Evolutionary conservation across 2,888 invertebrate species (phyloP).

Genomic region (Synanthedon tipuliformis): DNA sequence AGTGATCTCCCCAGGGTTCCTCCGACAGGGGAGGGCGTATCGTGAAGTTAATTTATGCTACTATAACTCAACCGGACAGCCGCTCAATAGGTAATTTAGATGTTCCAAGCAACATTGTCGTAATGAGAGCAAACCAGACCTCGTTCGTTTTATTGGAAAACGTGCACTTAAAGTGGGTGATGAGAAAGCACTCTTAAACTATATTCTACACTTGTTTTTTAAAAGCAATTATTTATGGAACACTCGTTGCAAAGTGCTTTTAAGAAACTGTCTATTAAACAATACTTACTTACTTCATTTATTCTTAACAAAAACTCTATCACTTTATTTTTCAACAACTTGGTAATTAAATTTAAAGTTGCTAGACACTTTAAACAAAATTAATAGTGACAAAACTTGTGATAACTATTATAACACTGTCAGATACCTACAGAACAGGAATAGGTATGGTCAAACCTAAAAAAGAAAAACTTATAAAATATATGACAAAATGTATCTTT

Average conservation of each 20-base stretch:
- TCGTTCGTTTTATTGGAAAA: constrained; percentile 7
- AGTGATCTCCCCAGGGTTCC: constrained; percentile 20
- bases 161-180: neutral
- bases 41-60: constrained; percentile 57
- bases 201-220: neutral
- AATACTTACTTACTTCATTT: too few species aligned
- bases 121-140: constrained; percentile 45
- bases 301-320: too few species aligned
- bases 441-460: too few species aligned
- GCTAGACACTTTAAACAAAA: too few species aligned
- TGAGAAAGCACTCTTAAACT: neutral
- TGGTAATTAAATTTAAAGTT: too few species aligned
- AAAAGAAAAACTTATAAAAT: too few species aligned
- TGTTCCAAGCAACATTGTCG: constrained; percentile 62
- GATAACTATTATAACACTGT: too few species aligned
- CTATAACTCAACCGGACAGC: constrained; percentile 62
- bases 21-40: constrained; percentile 38
- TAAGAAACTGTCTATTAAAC: too few species aligned
- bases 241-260: neutral
- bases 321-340: too few species aligned
- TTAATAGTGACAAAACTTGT: too few species aligned
- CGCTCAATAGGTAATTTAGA: constrained; percentile 65
- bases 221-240: neutral
- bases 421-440: too few species aligned
- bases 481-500: too few species aligned